These are phyloP conservation scores for Scaptomyza polygonia DNA, from an alignment of 2,888 invertebrate genomes.

Conservation along the genomic window DNA sequence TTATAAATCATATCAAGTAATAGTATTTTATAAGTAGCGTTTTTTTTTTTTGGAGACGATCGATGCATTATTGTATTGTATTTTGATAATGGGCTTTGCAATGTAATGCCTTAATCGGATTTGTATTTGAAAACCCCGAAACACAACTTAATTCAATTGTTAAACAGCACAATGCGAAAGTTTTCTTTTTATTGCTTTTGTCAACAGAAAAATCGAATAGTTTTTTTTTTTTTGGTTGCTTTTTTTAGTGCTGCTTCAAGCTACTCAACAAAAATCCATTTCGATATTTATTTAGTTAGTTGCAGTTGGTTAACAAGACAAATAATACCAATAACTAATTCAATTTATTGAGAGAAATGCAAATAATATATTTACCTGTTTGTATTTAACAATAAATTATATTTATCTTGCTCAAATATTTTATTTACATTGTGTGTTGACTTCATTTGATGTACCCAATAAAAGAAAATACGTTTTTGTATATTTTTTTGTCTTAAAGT, in stretches of 20 bases:
- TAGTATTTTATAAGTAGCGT: neutral
- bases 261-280: neutral
- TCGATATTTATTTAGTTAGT: neutral
- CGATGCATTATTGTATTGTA: neutral
- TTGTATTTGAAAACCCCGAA: conserved; percentile 5
- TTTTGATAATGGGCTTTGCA: conserved; percentile 1
- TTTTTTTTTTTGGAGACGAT: neutral
- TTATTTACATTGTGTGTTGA: neutral
- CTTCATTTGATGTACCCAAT: neutral
- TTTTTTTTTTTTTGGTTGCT: neutral
- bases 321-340: neutral
- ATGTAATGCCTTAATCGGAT: neutral
- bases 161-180: neutral
- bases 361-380: neutral
- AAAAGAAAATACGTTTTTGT: too few species aligned
- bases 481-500: too few species aligned
- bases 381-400: neutral
- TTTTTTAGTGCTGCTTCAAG: neutral
- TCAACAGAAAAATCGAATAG: neutral
- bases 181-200: conserved; percentile 1
- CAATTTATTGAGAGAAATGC: neutral
- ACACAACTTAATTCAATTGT: conserved; percentile 8
- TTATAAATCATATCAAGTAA: neutral
- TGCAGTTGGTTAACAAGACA: neutral
- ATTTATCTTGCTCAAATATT: neutral